Evolutionary conservation across 2,888 invertebrate genomes (phyloP), one percentile per base, ranked within the genome.

Genomic region (Chironomus riparius): DNA sequence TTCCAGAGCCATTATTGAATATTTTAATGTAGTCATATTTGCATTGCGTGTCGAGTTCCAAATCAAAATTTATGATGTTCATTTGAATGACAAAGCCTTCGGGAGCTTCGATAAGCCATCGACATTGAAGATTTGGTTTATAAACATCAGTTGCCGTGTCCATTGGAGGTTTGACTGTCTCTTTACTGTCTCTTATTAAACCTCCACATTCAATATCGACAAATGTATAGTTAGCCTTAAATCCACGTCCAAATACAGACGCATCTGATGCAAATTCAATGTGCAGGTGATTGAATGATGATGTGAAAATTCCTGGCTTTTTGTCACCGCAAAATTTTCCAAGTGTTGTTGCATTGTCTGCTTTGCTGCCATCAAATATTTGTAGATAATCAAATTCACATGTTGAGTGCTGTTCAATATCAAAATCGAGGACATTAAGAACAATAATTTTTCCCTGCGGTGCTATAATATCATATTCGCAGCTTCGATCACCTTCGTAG

Each of bases 51-150:
- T 84, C 83, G 0, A 81, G 77, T 81, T 94, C 92, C 74, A 95
- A 78, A 28, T 86, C 84, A 81, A 96, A 94, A 65, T 88, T 85
- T 48, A 88, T 82, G 91, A 94, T 96, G 0, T 87, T 88, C 2
- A 97, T 81, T 80, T 92, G 88, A 65, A 97, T 87, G 38, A 88
- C 86, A 81, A 87, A 86, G 65, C 89, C 89, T 68, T 85, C 84
- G 0, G 91, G 90, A 0, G 92, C 93, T 78, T 88, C 84, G 72
- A 97, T 87, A 13, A 91, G 83, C 95, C 96, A 97, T 12, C 84
- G 86, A 81, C 94, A 95, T 4, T 80, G 81, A 77, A 87, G 83
- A 38, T 86, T 83, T 76, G 87, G 84, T 18, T 79, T 79, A 50
- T 89, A 89, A 0, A 80, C 79, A 69, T 85, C 86, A 0, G 38